These are phyloP conservation scores for Clarias batrachus DNA, from an alignment of 2,113 vertebrate genomes.

Conservation along the genomic window DNA sequence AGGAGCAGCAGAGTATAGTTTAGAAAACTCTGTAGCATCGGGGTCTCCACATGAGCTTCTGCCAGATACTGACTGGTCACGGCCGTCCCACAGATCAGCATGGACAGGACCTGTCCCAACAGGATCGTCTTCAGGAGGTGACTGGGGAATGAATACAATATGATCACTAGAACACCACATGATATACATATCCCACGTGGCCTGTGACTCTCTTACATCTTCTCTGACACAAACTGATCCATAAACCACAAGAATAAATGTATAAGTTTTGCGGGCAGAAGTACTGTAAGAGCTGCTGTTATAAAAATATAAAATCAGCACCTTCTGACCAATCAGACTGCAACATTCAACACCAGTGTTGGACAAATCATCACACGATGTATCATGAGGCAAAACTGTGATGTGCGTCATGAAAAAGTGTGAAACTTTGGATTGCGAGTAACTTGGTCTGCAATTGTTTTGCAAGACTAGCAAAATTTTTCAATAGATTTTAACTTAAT, in stretches of 20 bases:
- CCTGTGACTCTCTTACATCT: background rate
- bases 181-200: background rate
- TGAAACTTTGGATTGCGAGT: no score
- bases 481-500: no score
- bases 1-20: conserved; percentile 86
- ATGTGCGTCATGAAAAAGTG: background rate
- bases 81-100: conserved; percentile 93
- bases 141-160: conserved; percentile 66
- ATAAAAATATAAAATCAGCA: background rate
- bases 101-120: conserved; percentile 87
- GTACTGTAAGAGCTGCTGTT: background rate
- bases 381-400: background rate
- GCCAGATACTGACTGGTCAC: conserved; percentile 88
- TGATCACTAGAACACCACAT: background rate
- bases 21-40: conserved; percentile 94
- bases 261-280: no score
- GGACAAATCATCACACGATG: background rate
- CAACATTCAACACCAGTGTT: background rate
- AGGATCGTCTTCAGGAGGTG: conserved; percentile 80
- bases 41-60: conserved; percentile 73
- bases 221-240: background rate
- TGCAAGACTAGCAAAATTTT: no score
- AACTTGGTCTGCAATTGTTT: no score
- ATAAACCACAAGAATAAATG: background rate
- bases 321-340: background rate